These are phyloP conservation scores for Argopecten irradians DNA, from an alignment of 1,140 invertebrate species.

Conservation along the genomic window DNA sequence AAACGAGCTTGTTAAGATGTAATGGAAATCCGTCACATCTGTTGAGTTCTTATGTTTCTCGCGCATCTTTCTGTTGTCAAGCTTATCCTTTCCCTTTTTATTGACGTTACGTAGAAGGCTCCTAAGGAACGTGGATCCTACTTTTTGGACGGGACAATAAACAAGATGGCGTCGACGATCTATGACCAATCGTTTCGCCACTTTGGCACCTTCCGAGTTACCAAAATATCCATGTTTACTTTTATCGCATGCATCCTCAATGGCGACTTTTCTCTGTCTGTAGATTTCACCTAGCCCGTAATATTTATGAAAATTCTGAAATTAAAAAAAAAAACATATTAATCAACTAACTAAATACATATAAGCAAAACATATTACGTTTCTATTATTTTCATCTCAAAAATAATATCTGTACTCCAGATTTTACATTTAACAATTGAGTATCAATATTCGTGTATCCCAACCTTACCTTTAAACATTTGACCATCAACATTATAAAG, in stretches of 20 bases:
- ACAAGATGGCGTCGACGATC: conserved; percentile 26
- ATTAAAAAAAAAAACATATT: neutral
- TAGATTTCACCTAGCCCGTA: neutral
- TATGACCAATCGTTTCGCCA: neutral
- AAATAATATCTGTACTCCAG: too few species aligned
- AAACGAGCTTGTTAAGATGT: conserved; percentile 25
- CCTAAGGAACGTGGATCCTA: conserved; percentile 45
- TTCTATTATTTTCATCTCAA: too few species aligned
- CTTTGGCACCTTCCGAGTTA: neutral
- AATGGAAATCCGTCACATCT: conserved; percentile 32
- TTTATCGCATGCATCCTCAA: neutral
- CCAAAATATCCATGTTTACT: neutral
- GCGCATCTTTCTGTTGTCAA: neutral
- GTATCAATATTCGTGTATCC: too few species aligned
- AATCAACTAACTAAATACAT: too few species aligned
- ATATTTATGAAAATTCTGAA: neutral
- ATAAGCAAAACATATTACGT: too few species aligned
- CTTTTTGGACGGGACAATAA: conserved; percentile 50
- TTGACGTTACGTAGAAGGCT: conserved; percentile 12
- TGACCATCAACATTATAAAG: too few species aligned
- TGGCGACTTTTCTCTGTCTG: neutral
- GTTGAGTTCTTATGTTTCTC: conserved; percentile 2
- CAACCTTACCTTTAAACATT: too few species aligned
- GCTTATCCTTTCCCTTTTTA: neutral
- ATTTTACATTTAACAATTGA: too few species aligned